Conservation (phyloP, 2,113 vertebrate species). For the Chloebia gouldiae region DNA sequence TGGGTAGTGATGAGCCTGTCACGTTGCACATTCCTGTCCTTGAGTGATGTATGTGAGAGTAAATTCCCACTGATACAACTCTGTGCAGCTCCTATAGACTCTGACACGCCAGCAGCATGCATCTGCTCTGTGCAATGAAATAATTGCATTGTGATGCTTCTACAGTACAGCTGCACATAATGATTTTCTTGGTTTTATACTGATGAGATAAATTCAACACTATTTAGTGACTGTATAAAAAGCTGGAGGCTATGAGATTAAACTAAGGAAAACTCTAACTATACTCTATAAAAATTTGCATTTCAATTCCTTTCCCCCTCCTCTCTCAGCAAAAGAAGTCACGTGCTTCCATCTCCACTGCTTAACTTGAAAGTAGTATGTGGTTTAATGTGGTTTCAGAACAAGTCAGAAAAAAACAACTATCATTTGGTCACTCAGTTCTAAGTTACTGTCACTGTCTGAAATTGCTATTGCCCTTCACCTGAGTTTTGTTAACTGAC, state of each 20-base stretch:
- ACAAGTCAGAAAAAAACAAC: not conserved
- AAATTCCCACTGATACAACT: not conserved
- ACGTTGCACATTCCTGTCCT: slow-evolving; percentile 5
- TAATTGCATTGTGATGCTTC: not conserved
- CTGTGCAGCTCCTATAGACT: not conserved
- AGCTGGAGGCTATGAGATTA: not conserved
- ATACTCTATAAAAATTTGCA: not conserved
- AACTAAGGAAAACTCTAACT: not conserved
- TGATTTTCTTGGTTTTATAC: slow-evolving; percentile 4
- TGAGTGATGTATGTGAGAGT: slow-evolving; percentile 13
- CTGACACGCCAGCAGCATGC: not conserved
- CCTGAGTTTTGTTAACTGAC: not conserved
- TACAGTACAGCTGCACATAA: not conserved
- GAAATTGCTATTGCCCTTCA: not conserved
- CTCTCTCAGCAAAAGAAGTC: not conserved
- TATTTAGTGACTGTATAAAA: not conserved
- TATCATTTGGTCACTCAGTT: not conserved
- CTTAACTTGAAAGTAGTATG: not conserved
- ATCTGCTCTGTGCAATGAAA: slow-evolving; percentile 4
- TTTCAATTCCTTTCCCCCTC: not conserved
- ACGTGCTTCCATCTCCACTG: not conserved
- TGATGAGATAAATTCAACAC: slow-evolving; percentile 17
- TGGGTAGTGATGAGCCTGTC: slow-evolving; percentile 18
- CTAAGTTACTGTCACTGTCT: not conserved
- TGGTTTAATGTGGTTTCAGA: not conserved